Evolutionary conservation across 1,140 invertebrate species (phyloP), one percentile per base, ranked within the genome.

Genomic region (Eumaeus atala): DNA sequence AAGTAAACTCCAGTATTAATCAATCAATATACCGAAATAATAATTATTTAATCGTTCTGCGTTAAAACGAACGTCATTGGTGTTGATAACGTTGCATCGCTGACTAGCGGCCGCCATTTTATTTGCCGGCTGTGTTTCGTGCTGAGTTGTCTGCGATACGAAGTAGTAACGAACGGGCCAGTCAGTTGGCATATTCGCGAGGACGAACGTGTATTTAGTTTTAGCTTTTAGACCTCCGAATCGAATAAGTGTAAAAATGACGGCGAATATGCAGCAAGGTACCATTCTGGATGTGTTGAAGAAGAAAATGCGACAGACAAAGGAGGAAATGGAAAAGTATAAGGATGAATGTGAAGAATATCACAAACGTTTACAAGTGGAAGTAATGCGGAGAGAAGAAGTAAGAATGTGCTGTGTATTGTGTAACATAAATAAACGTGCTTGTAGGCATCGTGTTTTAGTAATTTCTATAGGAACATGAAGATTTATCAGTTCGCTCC

Each of bases 241-340:
- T 74, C 74, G 83, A 87, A 80, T 67, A 79, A 72, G 78, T 84
- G 73, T 83, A 70, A 76, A 91, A 89, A 96, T 95, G 94, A 93
- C 94, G 89, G 92, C 93, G 72, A 95, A 94, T 89, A 92, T 95
- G 89, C 92, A 92, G 79, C 91, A 91, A 73, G 94, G 94, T 73
- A 94, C 94, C 70, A 91, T 98, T 64, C 90, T 98, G 76, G 96
- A 98, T 90, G 95, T 97, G 70, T 91, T 99, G 66, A 99, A 99
- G 92, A 98, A 98, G 92, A 99, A 99, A 92, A 99, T 99, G 97
- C 92, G 95, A 70, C 95, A 97, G 84, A 96, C 97, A 61, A 98
- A 98, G 90, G 96, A 98, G 84, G 97, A 99, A 90, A 95, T 97
- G 92, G 97, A 98, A 86, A 94, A 95, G 87, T 96, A 96, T 89